Base-by-base conservation (phyloP, 1,140 invertebrate genomes). In the Rhagoletis pomonella region DNA sequence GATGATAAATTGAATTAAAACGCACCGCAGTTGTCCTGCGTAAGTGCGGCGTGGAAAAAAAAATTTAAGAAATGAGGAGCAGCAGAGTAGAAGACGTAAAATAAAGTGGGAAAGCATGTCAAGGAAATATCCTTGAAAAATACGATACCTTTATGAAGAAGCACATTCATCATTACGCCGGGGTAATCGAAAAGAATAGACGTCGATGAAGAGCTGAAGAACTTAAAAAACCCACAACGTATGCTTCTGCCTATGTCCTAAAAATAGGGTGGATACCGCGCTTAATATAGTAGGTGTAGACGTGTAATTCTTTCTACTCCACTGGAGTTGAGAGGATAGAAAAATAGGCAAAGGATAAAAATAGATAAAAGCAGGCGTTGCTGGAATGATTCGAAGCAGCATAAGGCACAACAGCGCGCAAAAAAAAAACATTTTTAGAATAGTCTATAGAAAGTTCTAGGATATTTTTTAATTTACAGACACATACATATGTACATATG, bases 1-100 rank as follows among this genome's bases (percentile, higher is more conserved):
- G 73, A 81, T 81, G 73, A 81, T 58, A 81, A 81, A 81, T 81
- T 81, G 73, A 55, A 81, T 81, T 81, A 81, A 81, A 81, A 55
- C 73, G 47, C 73, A 77, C 0, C 0, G 44, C 73, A 81, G 73
- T 81, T 50, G 73, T 81, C 47, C 73, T 81, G n/a, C 29, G 17
- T 39, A 4, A 19, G 39, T n/a, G 17, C 1, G 44, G 69, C 1
- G 17, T 39, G 5, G 39, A 2, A 62, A 17, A 62, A 17, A 29
- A 62, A 12, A 62, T 1, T 4, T 7, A n/a, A 3, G 1, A 62
- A 62, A 62, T 47, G 69, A 73, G 42, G 17, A 5, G 12, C 60
- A 12, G n/a, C n/a, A n/a, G 60, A 62, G n/a, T 62, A 14, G 12
- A 42, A 19, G 44, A 50, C 2, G 44, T 12, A 73, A 17, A 47